A percentile compares a stretch with the other conserved stretches of the same genome.
phyloP scores from a whole-genome alignment of 2,888 invertebrate genomes.

The Cheilosia urbana region DNA sequence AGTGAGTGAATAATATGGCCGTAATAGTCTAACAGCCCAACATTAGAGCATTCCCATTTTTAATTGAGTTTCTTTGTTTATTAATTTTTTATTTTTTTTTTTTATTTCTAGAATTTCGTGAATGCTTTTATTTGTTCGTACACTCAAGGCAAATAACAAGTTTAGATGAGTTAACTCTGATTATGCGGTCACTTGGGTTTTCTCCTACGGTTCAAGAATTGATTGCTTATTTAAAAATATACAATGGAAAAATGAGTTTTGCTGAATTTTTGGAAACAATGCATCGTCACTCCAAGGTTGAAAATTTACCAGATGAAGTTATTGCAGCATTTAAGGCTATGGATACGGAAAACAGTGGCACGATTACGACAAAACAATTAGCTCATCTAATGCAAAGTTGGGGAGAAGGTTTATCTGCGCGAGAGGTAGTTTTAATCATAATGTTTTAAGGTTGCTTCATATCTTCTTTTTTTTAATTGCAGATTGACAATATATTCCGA shows the following conservation, averaged over 20 bases:
- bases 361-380: slow-evolving; percentile 92
- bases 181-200: slow-evolving; percentile 97
- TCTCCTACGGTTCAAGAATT: slow-evolving; percentile 97
- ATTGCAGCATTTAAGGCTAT: slow-evolving; percentile 95
- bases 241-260: slow-evolving; percentile 96
- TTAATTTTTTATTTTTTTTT: too few species aligned
- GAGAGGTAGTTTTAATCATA: slow-evolving; percentile 83
- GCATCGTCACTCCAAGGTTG: slow-evolving; percentile 92
- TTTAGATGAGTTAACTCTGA: slow-evolving; percentile 94
- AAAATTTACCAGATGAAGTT: slow-evolving; percentile 86
- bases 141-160: slow-evolving; percentile 94
- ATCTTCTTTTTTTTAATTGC: slow-evolving; percentile 7
- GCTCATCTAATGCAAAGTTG: slow-evolving; percentile 94
- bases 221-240: slow-evolving; percentile 90
- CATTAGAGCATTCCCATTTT: too few species aligned
- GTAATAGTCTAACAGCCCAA: too few species aligned
- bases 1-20: too few species aligned
- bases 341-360: slow-evolving; percentile 89
- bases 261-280: slow-evolving; percentile 97
- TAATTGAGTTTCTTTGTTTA: too few species aligned
- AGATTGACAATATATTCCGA: slow-evolving; percentile 94
- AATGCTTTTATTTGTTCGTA: slow-evolving; percentile 98
- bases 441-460: slow-evolving; percentile 8
- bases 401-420: slow-evolving; percentile 93
- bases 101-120: slow-evolving; percentile 92